A percentile compares a stretch with the other conserved stretches of the same genome.
These are phyloP conservation scores for Clavelina lepadiformis DNA, from an alignment of 23 tunicate genomes.

Conservation along the genomic window DNA sequence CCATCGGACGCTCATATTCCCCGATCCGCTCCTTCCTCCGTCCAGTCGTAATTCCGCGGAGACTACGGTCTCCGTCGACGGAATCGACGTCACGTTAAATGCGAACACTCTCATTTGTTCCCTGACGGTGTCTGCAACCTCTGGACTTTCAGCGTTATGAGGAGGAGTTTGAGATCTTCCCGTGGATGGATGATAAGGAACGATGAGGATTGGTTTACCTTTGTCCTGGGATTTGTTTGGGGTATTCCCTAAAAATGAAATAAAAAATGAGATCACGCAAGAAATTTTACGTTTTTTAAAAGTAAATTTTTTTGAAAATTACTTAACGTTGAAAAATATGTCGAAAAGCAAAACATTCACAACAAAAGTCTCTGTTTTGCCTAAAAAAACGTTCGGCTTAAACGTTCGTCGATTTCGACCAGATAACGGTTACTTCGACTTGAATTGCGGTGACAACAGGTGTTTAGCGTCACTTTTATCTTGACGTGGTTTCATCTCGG, in stretches of 20 bases:
- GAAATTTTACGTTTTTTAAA: no score
- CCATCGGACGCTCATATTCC: conserved; percentile 5
- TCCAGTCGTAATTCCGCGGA: conserved; percentile 61
- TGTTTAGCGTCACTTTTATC: no score
- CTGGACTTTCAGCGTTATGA: not conserved
- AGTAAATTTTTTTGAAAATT: no score
- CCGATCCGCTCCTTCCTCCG: conserved; percentile 4
- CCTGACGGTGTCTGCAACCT: not conserved
- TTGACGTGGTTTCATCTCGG: no score
- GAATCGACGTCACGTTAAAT: conserved; percentile 70
- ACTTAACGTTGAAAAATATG: no score
- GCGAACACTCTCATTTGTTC: conserved; percentile 43
- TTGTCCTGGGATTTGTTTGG: conserved; percentile 8
- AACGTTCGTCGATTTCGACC: no score
- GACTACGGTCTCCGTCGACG: conserved; percentile 38
- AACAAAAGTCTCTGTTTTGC: no score
- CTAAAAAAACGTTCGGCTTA: no score
- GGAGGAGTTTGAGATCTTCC: not conserved
- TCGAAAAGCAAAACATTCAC: no score
- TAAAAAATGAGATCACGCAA: no score
- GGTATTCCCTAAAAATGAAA: conserved; percentile 13
- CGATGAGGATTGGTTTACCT: conserved; percentile 41
- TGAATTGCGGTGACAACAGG: no score
- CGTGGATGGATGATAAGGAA: conserved; percentile 2
- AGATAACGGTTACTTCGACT: no score